These are phyloP conservation scores for Arrhamphus sclerolepis DNA, from an alignment of 2,797 vertebrate genomes.

Conservation along the genomic window DNA sequence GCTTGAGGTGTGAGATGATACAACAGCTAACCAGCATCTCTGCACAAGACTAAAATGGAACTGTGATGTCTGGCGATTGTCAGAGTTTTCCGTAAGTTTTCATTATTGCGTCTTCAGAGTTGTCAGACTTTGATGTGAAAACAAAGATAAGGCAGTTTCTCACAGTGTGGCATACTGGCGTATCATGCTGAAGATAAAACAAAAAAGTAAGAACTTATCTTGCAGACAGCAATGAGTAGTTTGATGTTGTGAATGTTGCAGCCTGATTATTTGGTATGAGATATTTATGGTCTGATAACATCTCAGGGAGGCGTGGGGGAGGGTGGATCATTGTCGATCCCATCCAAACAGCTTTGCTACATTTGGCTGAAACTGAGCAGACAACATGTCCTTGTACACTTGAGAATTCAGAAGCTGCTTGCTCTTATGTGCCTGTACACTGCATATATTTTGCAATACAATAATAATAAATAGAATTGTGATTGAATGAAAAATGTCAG, in stretches of 20 bases:
- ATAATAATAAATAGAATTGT: too few species aligned
- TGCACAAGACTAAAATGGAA: not conserved
- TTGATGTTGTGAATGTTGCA: conserved; percentile 12
- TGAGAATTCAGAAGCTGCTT: too few species aligned
- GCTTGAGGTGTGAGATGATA: conserved; percentile 1
- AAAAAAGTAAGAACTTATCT: conserved; percentile 5
- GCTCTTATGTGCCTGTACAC: too few species aligned
- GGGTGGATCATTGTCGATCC: too few species aligned
- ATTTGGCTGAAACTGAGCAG: too few species aligned
- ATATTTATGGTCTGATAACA: not conserved
- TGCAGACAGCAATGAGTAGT: conserved; percentile 3
- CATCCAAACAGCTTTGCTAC: too few species aligned
- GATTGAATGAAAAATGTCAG: too few species aligned
- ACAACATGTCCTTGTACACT: too few species aligned
- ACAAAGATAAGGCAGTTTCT: conserved; percentile 16
- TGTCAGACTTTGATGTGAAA: conserved; percentile 7
- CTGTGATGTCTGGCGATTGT: not conserved
- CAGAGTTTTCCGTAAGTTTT: conserved; percentile 12
- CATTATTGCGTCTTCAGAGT: conserved; percentile 1
- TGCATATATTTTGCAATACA: too few species aligned
- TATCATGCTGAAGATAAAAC: conserved; percentile 4
- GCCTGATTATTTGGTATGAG: not conserved
- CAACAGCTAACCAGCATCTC: conserved; percentile 4
- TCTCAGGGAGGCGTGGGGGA: not conserved
- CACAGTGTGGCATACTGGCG: not conserved